Evolutionary conservation across 2,113 vertebrate species (phyloP).

Genomic region (Corythaixoides concolor): DNA sequence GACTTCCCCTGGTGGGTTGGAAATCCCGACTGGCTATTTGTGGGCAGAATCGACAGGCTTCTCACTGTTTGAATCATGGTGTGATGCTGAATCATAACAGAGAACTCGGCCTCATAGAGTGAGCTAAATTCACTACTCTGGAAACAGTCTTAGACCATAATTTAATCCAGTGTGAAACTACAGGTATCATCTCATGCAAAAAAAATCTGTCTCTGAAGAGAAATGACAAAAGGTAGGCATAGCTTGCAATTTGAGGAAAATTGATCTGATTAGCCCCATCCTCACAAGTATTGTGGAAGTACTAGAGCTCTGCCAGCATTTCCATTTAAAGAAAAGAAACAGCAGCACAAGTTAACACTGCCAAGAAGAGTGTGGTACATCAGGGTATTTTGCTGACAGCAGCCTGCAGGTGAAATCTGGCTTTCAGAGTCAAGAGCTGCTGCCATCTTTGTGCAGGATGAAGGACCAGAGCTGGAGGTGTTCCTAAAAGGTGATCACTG

Average conservation of each 20-base stretch:
- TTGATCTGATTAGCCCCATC: not conserved
- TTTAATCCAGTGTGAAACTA: conserved; percentile 32
- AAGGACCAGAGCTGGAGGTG: not conserved
- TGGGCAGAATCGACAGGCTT: not conserved
- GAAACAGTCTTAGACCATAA: not conserved
- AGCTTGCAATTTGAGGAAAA: conserved; percentile 1
- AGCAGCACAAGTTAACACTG: not conserved
- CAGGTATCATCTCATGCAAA: not conserved
- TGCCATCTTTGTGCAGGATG: not conserved
- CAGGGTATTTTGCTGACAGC: not conserved
- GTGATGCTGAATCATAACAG: not conserved
- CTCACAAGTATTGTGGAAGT: not conserved
- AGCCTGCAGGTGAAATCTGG: not conserved
- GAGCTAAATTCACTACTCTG: not conserved
- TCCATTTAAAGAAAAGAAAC: conserved; percentile 28
- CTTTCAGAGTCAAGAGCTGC: not conserved
- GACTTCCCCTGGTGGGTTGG: not conserved
- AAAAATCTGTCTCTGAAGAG: conserved; percentile 3
- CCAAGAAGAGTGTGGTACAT: not conserved
- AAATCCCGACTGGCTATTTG: not conserved
- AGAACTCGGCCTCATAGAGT: not conserved
- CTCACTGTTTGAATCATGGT: not conserved
- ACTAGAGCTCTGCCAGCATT: not conserved
- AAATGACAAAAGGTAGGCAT: conserved; percentile 5
- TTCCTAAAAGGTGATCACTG: not conserved